Conservation (phyloP, 1,140 invertebrate genomes). For the Halesus radiatus region DNA sequence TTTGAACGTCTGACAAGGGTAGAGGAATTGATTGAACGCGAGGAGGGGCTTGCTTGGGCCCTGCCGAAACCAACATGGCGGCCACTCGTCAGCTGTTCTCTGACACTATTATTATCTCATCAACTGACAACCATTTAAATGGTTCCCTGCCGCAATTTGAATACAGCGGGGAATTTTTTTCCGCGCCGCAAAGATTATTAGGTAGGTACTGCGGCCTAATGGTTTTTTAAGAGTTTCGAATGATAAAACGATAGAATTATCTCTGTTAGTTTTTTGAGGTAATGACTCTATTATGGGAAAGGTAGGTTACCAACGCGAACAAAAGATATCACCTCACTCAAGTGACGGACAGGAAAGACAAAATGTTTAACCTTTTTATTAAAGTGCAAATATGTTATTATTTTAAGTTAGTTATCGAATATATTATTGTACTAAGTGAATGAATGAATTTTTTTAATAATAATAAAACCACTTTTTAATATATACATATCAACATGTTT, state of each 20-base stretch:
- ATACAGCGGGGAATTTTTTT: slow-evolving; percentile 13
- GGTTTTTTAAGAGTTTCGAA: slow-evolving; percentile 35
- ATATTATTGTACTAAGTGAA: too few species aligned
- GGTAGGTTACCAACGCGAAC: neutral
- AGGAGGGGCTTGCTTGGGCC: slow-evolving; percentile 47
- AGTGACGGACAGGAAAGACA: too few species aligned
- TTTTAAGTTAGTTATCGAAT: too few species aligned
- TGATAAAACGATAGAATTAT: slow-evolving; percentile 2
- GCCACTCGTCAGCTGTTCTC: slow-evolving; percentile 50
- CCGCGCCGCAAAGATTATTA: too few species aligned
- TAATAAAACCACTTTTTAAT: too few species aligned
- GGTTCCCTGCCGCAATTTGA: slow-evolving; percentile 26
- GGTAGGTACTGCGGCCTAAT: slow-evolving; percentile 11
- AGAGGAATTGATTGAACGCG: slow-evolving; percentile 51
- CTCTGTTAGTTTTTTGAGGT: slow-evolving; percentile 8
- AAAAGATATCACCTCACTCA: too few species aligned
- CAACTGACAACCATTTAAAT: slow-evolving; percentile 46
- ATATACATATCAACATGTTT: too few species aligned
- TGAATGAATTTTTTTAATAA: too few species aligned
- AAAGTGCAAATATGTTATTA: too few species aligned
- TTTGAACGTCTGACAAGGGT: slow-evolving; percentile 44
- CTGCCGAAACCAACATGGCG: slow-evolving; percentile 45
- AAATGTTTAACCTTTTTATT: too few species aligned
- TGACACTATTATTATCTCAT: slow-evolving; percentile 48
- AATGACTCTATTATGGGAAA: slow-evolving; percentile 21